Conservation (phyloP, 2,113 vertebrate species). For the Amphilophus citrinellus region DNA sequence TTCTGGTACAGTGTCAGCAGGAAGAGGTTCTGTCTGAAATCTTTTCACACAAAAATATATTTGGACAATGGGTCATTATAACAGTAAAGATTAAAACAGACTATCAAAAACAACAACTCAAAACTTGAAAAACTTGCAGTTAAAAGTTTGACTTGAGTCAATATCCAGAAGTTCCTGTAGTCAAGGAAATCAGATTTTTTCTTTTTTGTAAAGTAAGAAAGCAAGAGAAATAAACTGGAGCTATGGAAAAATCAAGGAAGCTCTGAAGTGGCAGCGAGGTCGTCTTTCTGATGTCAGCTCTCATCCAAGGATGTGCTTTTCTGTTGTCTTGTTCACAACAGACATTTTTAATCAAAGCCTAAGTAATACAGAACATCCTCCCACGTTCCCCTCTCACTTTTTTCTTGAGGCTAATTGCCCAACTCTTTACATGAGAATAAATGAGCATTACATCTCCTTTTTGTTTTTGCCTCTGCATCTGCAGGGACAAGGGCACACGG, state of each 20-base stretch:
- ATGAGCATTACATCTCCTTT: constrained; percentile 49
- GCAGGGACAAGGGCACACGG: constrained; percentile 35
- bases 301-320: not conserved
- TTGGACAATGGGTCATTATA: not conserved
- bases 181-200: not conserved
- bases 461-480: constrained; percentile 45
- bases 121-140: not conserved
- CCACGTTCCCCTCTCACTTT: constrained; percentile 3
- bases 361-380: constrained; percentile 11
- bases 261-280: not conserved
- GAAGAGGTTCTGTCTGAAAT: not conserved
- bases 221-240: not conserved
- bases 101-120: not conserved
- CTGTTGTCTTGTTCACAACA: constrained; percentile 2
- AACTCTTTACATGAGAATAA: constrained; percentile 60
- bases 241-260: not conserved
- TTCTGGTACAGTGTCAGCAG: not conserved
- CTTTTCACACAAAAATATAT: constrained; percentile 1
- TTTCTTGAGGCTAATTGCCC: constrained; percentile 49
- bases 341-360: constrained; percentile 45
- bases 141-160: not conserved
- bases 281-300: constrained; percentile 2
- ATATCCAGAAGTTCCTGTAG: not conserved
- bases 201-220: not conserved
- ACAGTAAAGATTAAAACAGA: not conserved